Percentiles rank a stretch among this genome's conserved stretches.
These are phyloP conservation scores for Psittacus erithacus DNA, from an alignment of 2,113 vertebrate species.

Conservation along the genomic window DNA sequence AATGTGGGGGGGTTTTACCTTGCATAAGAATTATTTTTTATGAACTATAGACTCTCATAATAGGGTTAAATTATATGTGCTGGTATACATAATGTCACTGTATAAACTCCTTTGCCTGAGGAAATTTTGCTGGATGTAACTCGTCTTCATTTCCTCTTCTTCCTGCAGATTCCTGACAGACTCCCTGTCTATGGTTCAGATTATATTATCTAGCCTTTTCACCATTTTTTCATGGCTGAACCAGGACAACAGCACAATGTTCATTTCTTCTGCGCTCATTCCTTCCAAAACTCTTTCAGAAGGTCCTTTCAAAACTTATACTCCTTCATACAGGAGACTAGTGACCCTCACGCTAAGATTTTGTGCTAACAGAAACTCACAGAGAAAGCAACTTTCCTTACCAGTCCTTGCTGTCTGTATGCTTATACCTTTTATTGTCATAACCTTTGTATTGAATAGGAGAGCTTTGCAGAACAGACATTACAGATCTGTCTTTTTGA, in stretches of 20 bases:
- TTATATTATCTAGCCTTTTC: not conserved
- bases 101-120: not conserved
- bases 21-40: not conserved
- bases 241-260: not conserved
- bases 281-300: not conserved
- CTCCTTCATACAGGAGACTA: not conserved
- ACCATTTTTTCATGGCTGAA: not conserved
- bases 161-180: not conserved
- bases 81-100: not conserved
- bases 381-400: not conserved
- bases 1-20: not conserved
- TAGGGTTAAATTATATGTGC: not conserved
- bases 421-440: not conserved
- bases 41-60: not conserved
- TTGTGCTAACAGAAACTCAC: not conserved
- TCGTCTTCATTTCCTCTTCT: not conserved
- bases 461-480: not conserved
- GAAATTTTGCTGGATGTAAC: not conserved
- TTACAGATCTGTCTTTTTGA: not conserved
- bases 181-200: not conserved
- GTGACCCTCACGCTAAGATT: not conserved
- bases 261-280: not conserved
- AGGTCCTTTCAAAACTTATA: not conserved
- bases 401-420: not conserved
- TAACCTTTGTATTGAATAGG: not conserved